Evolutionary conservation across 2,113 vertebrate species (phyloP).

Genomic region (Naja naja): DNA sequence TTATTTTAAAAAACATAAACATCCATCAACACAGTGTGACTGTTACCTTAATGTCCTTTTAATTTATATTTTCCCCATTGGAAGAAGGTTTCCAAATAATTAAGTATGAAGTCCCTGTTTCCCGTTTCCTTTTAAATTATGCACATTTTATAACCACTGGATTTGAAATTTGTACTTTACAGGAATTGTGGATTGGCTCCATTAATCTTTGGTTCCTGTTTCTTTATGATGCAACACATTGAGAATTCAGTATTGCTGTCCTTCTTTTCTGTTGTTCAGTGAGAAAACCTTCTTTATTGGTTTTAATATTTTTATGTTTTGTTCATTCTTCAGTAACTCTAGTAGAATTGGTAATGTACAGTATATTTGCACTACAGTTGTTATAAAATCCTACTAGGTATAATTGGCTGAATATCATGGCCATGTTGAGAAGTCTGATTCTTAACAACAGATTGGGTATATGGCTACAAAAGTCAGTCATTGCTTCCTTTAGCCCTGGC

Average conservation of each 20-base stretch:
- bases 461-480: not conserved
- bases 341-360: conserved; percentile 18
- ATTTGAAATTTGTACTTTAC: not conserved
- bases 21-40: not conserved
- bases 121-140: not conserved
- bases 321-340: conserved; percentile 46
- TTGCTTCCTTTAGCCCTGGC: too few species aligned
- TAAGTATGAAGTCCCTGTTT: not conserved
- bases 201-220: not conserved
- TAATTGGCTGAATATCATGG: not conserved
- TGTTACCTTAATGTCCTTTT: rapidly evolving
- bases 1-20: not conserved
- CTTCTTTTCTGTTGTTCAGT: conserved; percentile 17
- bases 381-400: not conserved
- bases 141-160: not conserved
- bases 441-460: not conserved
- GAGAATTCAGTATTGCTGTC: conserved; percentile 16
- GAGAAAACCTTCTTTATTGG: conserved; percentile 34
- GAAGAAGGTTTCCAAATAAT: not conserved
- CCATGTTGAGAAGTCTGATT: not conserved
- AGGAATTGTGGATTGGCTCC: not conserved
- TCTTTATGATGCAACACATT: not conserved
- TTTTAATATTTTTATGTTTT: conserved; percentile 16
- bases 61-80: not conserved
- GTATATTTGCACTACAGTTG: conserved; percentile 10